These are phyloP conservation scores for Pantala flavescens DNA, from an alignment of 1,140 invertebrate species.

Conservation along the genomic window DNA sequence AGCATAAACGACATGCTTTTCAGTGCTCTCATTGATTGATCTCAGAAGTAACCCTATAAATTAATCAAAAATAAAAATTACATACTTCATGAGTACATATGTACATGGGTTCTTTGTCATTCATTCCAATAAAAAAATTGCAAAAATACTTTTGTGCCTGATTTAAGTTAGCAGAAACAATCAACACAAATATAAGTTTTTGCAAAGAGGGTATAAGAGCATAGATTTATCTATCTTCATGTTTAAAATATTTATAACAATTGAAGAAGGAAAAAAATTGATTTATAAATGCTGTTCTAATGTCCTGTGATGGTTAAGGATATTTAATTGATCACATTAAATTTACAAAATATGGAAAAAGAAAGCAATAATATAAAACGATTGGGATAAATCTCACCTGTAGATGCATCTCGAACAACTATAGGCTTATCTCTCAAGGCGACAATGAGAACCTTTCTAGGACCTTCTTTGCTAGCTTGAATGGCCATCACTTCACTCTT, in stretches of 20 bases:
- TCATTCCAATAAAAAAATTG: neutral
- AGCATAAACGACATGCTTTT: neutral
- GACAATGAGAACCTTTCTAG: conserved; percentile 51
- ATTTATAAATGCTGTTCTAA: no score
- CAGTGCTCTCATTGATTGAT: neutral
- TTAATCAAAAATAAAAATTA: neutral
- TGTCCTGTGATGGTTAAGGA: no score
- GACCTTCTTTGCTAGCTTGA: conserved; percentile 53
- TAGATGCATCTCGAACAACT: conserved; percentile 51
- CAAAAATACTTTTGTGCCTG: neutral
- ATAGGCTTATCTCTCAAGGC: conserved; percentile 52
- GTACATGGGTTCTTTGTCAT: neutral
- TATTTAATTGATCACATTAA: no score
- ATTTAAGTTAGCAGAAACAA: neutral
- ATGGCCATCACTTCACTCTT: conserved; percentile 51
- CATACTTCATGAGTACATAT: neutral
- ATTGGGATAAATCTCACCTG: conserved; percentile 30
- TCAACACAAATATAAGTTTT: neutral
- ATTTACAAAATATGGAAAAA: no score
- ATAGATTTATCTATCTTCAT: no score
- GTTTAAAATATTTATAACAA: no score
- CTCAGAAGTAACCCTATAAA: neutral
- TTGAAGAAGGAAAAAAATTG: no score
- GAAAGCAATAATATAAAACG: neutral
- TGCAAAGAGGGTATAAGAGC: no score